Conservation (phyloP, 2,888 invertebrate species). For the Aethes cnicana region DNA sequence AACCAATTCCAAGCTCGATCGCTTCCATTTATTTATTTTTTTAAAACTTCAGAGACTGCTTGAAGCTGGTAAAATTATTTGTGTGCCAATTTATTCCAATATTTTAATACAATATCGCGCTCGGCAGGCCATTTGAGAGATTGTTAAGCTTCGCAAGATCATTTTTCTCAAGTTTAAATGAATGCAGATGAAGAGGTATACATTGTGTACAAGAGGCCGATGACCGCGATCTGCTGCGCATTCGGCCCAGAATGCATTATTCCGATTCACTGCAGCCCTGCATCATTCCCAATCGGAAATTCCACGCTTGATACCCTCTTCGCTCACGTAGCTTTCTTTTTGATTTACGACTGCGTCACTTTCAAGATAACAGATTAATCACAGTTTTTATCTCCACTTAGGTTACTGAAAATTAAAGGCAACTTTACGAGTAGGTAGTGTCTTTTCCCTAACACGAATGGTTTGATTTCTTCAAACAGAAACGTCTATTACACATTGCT, state of each 20-base stretch:
- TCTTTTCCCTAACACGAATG: too few species aligned
- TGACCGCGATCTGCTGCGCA: slow-evolving; percentile 65
- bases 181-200: slow-evolving; percentile 41
- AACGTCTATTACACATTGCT: not conserved
- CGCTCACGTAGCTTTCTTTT: slow-evolving; percentile 68
- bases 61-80: slow-evolving; percentile 14
- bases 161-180: slow-evolving; percentile 54
- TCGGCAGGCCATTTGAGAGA: slow-evolving; percentile 50
- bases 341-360: slow-evolving; percentile 63
- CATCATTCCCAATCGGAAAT: slow-evolving; percentile 72
- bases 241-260: slow-evolving; percentile 75
- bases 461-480: not conserved
- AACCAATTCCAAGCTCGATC: slow-evolving; percentile 35
- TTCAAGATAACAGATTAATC: slow-evolving; percentile 54
- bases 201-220: slow-evolving; percentile 57
- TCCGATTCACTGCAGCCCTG: slow-evolving; percentile 63
- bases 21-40: slow-evolving; percentile 33
- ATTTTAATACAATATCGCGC: slow-evolving; percentile 32
- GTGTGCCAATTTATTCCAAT: slow-evolving; percentile 12
- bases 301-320: slow-evolving; percentile 74
- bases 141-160: slow-evolving; percentile 49
- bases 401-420: too few species aligned
- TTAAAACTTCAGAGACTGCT: slow-evolving; percentile 5
- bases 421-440: too few species aligned
- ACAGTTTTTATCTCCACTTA: slow-evolving; percentile 24